Evolutionary conservation across 2,113 vertebrate species (phyloP), one percentile per base, ranked within the genome.

Genomic region (Ailuropoda melanoleuca): DNA sequence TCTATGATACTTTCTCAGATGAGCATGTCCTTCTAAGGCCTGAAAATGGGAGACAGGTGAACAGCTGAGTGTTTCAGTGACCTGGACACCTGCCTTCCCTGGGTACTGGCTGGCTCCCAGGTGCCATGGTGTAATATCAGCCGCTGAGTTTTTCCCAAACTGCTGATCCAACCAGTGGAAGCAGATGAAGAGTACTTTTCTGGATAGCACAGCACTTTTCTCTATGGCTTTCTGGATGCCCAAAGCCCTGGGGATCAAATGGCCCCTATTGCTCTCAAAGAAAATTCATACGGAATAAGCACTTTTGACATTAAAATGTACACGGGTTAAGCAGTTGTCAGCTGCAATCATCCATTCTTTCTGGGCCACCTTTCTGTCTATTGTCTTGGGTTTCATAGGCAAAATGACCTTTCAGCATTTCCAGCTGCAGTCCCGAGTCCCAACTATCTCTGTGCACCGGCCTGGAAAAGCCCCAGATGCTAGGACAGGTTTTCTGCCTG

Each of bases 251-350:
- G n/a, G 62, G 81, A 96, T 66, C 94, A 46, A 74, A 75, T 88
- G 85, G 31, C 77, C n/a, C 6, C 72, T 95, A 96, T 96, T 97
- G 93, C 96, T 93, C 29, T 39, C 96, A 96, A 88, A 84, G 90
- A 83, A 83, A 84, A 93, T 93, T 88, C 75, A 48, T 90, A 23
- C 0, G 0, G 34, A 60, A 78, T 93, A 95, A 93, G 94, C 97
- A 87, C 86, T 89, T 95, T 64, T 56, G 78, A 95, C 84, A 90
- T 96, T 46, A 82, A 92, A 74, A 87, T 75, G n/a, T 78, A 23
- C 37, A 29, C 0, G 0, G 81, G 48, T 46, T 68, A 60, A 88
- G 86, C 96, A 78, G 26, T 74, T 66, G 50, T 68, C 31, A 26
- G 81, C 43, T 5, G 55, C 70, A 78, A 12, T 31, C 2, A 4